Percentiles rank a stretch among this genome's conserved stretches.
Conservation (phyloP, 1,140 invertebrate species). For the Heliconius nattereri region DNA sequence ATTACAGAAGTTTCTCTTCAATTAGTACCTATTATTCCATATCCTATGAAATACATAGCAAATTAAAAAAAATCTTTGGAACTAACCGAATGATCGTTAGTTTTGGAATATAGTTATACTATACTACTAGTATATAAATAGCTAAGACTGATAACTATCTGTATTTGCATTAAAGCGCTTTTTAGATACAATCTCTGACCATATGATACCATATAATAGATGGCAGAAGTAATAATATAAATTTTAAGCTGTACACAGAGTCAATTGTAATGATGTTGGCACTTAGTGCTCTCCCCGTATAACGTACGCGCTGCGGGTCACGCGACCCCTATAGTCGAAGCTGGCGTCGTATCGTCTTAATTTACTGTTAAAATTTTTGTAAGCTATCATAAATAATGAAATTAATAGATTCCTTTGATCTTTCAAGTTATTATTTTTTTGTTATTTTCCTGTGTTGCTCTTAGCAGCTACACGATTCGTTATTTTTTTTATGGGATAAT, state of each 20-base stretch:
- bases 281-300: constrained; percentile 46
- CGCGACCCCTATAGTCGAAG: constrained; percentile 70
- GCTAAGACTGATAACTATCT: neutral
- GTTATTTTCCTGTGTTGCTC: too few relatives aligned
- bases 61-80: too few relatives aligned
- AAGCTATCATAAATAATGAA: constrained; percentile 38
- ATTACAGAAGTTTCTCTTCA: too few relatives aligned
- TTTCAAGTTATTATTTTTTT: too few relatives aligned
- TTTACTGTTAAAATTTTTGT: constrained; percentile 52
- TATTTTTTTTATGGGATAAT: too few relatives aligned
- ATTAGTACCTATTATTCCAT: too few relatives aligned
- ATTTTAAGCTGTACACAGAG: constrained; percentile 26
- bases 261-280: constrained; percentile 37
- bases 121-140: too few relatives aligned
- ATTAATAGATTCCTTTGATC: constrained; percentile 24
- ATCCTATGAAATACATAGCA: too few relatives aligned
- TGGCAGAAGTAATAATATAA: constrained; percentile 17
- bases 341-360: constrained; percentile 51
- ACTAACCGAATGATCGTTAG: too few relatives aligned
- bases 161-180: neutral
- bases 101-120: too few relatives aligned
- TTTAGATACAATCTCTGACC: constrained; percentile 3
- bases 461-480: too few relatives aligned
- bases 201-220: constrained; percentile 7
- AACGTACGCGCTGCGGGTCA: constrained; percentile 67